Evolutionary conservation across 2,888 invertebrate genomes (phyloP).

Genomic region (Dascillus cervinus): DNA sequence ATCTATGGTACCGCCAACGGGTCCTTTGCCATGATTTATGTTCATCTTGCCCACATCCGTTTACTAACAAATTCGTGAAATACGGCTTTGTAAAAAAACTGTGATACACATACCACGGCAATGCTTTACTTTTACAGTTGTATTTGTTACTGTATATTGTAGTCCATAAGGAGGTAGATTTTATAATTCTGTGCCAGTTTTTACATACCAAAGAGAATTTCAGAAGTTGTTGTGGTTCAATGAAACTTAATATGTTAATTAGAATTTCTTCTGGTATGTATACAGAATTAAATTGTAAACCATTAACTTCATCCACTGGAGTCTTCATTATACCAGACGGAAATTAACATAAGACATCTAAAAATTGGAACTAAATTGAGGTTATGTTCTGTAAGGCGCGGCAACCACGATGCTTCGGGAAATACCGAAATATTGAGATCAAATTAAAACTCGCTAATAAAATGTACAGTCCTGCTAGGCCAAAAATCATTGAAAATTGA

Average conservation of each 20-base stretch:
- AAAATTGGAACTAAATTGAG: too few species aligned
- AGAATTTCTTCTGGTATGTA: slow-evolving; percentile 46
- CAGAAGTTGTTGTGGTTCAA: slow-evolving; percentile 37
- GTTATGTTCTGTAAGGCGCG: too few species aligned
- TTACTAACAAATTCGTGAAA: slow-evolving; percentile 45
- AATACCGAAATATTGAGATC: too few species aligned
- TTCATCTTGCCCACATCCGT: slow-evolving; percentile 43
- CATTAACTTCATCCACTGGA: slow-evolving; percentile 32
- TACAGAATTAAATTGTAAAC: slow-evolving; percentile 30
- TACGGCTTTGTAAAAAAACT: slow-evolving; percentile 39
- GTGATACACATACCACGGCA: slow-evolving; percentile 41
- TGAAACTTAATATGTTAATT: slow-evolving; percentile 37
- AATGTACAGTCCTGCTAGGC: too few species aligned
- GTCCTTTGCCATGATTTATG: slow-evolving; percentile 37
- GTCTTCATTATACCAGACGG: too few species aligned
- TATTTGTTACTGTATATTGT: slow-evolving; percentile 22
- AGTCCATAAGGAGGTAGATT: slow-evolving; percentile 31
- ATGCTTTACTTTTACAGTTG: slow-evolving; percentile 23
- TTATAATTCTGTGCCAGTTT: slow-evolving; percentile 43
- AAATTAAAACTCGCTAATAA: too few species aligned
- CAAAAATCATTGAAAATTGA: too few species aligned
- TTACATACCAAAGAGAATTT: slow-evolving; percentile 44
- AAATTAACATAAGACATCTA: too few species aligned
- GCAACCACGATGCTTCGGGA: too few species aligned
- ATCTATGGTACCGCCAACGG: slow-evolving; percentile 37